Evolutionary conservation across 2,113 vertebrate genomes (phyloP), one percentile per base, ranked within the genome.

Genomic region (Anolis sagrei): DNA sequence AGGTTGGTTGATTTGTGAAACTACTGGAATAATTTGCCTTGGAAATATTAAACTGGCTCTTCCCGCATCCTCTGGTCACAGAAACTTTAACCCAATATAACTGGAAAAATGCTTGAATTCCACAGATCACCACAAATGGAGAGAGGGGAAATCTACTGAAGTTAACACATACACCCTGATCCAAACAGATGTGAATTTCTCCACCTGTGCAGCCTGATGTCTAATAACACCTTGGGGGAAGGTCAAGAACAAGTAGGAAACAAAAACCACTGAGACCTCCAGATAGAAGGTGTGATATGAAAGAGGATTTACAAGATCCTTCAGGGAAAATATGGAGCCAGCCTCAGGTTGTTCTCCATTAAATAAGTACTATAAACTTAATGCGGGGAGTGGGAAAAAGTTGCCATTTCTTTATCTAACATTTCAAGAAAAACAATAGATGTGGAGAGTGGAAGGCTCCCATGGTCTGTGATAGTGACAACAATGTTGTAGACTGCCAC

Each of bases 331-430:
- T 39, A 95, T 78, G 18, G 92, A 91, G 16, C 82, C 84, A 84
- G 79, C 92, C 87, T 88, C 13, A 82, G 84, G 51, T 95, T 95
- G 61, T 95, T 95, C 85, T 96, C 93, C 7, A 58, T 58, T 39
- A 94, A 51, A 36, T 84, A 91, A 23, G 89, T 74, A 0, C 78
- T 82, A n/a, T 95, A 95, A 72, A 83, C 78, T 19, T 84, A 3
- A 14, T 49, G 87, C 18, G 77, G 82, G 23, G 76, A 84, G 23
- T 18, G 21, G 21, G 39, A 44, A 68, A 61, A 44, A 62, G 23
- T 19, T 77, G 74, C 76, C 62, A 4, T 84, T 84, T 44, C 39
- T 49, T 21, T 68, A 13, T 84, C 82, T 25, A 84, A 68, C 51
- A 84, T 29, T 74, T 84, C 61, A 49, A 76, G 58, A 48, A 73